Evolutionary conservation across 2,113 vertebrate species (phyloP), one percentile per base, ranked within the genome.

Genomic region (Anarrhichthys ocellatus): DNA sequence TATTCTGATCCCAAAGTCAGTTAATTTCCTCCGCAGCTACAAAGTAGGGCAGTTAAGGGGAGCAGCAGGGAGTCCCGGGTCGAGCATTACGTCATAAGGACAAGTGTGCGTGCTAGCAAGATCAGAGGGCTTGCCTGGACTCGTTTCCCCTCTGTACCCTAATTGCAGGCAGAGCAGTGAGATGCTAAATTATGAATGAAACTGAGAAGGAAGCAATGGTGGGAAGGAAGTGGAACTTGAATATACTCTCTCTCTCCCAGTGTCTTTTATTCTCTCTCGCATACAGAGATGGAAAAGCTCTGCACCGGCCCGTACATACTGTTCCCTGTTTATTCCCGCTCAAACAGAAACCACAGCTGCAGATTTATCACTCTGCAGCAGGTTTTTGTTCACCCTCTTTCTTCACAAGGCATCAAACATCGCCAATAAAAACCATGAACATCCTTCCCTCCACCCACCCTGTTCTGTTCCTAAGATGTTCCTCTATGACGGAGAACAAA

Each of bases 161-260:
- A 66, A 80, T 73, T 68, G 83, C 83, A 88, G 61, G 34, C n/a
- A 58, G 74, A 81, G 58, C 66, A 75, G 22, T 48, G 65, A 38
- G 65, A 56, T 68, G 59, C 73, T 91, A 52, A 88, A 89, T 91
- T 82, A 89, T 91, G 79, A 89, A 92, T 91, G 78, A 69, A 82
- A 83, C 2, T 11, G 56, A 85, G 87, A 65, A 46, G 73, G 76
- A 64, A 78, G 73, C 20, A 46, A 9, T 3, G 34, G 66, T 34
- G 59, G 40, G 64, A 66, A 82, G 68, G 36, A 74, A 34, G 61
- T 46, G 6, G 69, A 68, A n/a, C 66, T 73, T 4, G 3, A 71
- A 15, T 13, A 22, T 36, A 34, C 40, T 34, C 36, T 24, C 13
- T 38, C 27, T 0, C 65, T 20, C 38, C 0, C n/a, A 8, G 46